phyloP scores from a whole-genome alignment of 2,888 invertebrate species.

The Parnassius smintheus region DNA sequence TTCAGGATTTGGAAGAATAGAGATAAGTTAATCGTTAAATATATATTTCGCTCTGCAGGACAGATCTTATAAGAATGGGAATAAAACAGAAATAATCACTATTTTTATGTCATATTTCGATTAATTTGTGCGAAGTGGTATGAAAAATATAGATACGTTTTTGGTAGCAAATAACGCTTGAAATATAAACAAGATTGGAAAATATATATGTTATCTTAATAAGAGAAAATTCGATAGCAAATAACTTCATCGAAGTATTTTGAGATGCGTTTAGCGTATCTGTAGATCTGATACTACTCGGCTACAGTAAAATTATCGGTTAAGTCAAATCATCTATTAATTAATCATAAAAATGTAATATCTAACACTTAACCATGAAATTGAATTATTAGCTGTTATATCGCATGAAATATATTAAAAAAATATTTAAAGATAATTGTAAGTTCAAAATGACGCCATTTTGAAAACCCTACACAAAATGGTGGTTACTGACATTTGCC shows the following conservation, averaged over 20 bases:
- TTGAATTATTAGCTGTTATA: neutral
- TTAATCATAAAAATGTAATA: too few relatives aligned
- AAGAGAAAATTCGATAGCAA: neutral
- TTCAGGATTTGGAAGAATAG: neutral
- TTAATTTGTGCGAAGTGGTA: neutral
- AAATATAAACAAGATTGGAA: too few relatives aligned
- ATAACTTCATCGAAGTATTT: too few relatives aligned
- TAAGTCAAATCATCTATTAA: too few relatives aligned
- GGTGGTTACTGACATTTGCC: conserved; percentile 13
- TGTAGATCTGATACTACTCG: conserved; percentile 2
- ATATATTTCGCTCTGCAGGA: conserved; percentile 1
- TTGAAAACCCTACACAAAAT: conserved; percentile 4
- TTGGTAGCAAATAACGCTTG: too few relatives aligned
- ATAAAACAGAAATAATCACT: neutral
- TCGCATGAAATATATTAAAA: conserved; percentile 1
- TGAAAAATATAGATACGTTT: neutral
- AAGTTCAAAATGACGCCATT: conserved; percentile 8
- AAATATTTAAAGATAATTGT: neutral
- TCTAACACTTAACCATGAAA: too few relatives aligned
- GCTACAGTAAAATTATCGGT: neutral
- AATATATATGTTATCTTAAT: neutral
- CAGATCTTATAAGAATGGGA: neutral
- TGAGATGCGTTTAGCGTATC: neutral
- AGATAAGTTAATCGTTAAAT: neutral
- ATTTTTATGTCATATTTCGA: neutral